These are phyloP conservation scores for Muschampia plurimacula DNA, from an alignment of 2,888 invertebrate genomes.

Conservation along the genomic window DNA sequence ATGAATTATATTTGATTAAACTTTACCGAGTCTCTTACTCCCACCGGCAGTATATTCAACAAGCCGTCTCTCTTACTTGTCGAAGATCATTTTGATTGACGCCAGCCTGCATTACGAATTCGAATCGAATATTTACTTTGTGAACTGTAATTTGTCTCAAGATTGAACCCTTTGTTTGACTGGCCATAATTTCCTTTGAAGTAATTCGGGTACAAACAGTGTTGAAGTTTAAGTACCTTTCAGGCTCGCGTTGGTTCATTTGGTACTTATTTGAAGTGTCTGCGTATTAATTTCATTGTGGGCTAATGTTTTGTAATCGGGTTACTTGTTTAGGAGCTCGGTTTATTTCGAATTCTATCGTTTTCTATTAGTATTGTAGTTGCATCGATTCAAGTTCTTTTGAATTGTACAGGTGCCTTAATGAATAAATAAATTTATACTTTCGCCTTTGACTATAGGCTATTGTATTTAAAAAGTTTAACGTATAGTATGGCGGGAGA, in stretches of 20 bases:
- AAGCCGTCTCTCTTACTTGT: constrained; percentile 36
- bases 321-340: neutral
- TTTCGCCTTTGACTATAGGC: too few relatives aligned
- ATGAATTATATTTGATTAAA: constrained; percentile 71
- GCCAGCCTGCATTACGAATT: constrained; percentile 52
- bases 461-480: too few relatives aligned
- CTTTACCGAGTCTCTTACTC: constrained; percentile 51
- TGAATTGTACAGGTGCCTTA: too few relatives aligned
- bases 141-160: constrained; percentile 55
- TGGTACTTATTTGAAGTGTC: constrained; percentile 23
- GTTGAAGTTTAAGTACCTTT: constrained; percentile 13
- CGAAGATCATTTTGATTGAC: constrained; percentile 60
- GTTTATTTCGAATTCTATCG: too few relatives aligned
- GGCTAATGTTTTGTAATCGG: constrained; percentile 16
- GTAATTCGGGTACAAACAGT: constrained; percentile 41
- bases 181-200: constrained; percentile 46
- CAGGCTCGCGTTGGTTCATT: constrained; percentile 9
- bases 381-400: too few relatives aligned
- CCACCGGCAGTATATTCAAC: constrained; percentile 32
- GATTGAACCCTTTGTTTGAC: constrained; percentile 42
- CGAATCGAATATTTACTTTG: constrained; percentile 57
- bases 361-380: too few relatives aligned
- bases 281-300: constrained; percentile 20
- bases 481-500: too few relatives aligned
- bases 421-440: too few relatives aligned